Conservation (phyloP, 92 coral and sea anemone species). For the Parazoanthus atlanticus region DNA sequence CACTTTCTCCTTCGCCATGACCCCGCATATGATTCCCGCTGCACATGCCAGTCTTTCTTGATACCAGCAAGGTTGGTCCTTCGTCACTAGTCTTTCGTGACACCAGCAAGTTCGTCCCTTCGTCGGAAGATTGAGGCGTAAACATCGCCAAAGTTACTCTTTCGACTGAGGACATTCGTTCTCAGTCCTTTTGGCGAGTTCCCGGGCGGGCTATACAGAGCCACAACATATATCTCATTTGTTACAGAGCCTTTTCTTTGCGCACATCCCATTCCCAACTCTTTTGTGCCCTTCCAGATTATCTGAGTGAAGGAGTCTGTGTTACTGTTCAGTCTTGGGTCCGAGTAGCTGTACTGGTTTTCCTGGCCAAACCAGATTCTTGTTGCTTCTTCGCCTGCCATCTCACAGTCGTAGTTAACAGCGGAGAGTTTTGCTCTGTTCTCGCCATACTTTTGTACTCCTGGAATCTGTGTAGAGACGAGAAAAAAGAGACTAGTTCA, state of each 20-base stretch:
- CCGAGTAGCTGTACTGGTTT: slow-evolving; percentile 81
- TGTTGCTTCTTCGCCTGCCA: slow-evolving; percentile 92
- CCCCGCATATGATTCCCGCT: neutral
- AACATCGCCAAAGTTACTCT: slow-evolving; percentile 71
- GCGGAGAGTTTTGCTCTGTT: slow-evolving; percentile 90
- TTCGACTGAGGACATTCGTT: slow-evolving; percentile 78
- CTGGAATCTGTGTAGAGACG: slow-evolving; percentile 47
- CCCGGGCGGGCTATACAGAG: slow-evolving; percentile 91
- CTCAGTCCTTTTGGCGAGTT: slow-evolving; percentile 79
- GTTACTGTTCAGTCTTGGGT: slow-evolving; percentile 88
- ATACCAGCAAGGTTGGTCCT: neutral
- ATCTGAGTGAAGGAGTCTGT: slow-evolving; percentile 97
- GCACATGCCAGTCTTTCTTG: neutral
- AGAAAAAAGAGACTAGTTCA: too few relatives aligned
- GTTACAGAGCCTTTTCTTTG: slow-evolving; percentile 92
- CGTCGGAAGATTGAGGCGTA: slow-evolving; percentile 85
- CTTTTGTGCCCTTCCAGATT: slow-evolving; percentile 87
- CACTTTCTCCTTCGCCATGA: neutral
- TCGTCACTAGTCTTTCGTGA: neutral
- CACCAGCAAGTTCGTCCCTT: slow-evolving; percentile 41
- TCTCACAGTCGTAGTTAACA: slow-evolving; percentile 94
- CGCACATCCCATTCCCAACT: slow-evolving; percentile 97
- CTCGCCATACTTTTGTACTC: slow-evolving; percentile 83
- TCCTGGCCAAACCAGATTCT: slow-evolving; percentile 94
- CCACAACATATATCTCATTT: slow-evolving; percentile 91